Evolutionary conservation across 2,113 vertebrate genomes (phyloP).

Genomic region (Tautogolabrus adspersus): DNA sequence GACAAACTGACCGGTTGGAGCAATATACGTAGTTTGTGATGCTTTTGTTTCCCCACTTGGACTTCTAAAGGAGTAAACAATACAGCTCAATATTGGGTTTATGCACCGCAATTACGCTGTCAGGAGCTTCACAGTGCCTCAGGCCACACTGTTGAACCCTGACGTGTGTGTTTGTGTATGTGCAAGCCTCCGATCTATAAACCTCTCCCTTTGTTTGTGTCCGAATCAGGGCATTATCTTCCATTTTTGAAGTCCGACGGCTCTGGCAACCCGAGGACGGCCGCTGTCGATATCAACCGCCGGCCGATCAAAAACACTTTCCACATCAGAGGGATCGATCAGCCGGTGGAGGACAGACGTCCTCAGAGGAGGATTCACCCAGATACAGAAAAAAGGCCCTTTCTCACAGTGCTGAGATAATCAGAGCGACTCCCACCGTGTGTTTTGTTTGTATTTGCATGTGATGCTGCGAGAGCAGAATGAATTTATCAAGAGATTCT

Average conservation of each 20-base stretch:
- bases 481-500: conserved; percentile 32
- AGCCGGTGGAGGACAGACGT: conserved; percentile 28
- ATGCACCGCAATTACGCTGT: conserved; percentile 56
- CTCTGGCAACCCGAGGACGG: conserved; percentile 30
- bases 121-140: conserved; percentile 36
- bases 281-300: conserved; percentile 62
- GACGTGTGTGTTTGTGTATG: not conserved
- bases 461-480: conserved; percentile 7
- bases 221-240: conserved; percentile 40
- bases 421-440: conserved; percentile 10
- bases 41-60: conserved; percentile 28
- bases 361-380: conserved; percentile 46
- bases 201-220: conserved; percentile 51
- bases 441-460: conserved; percentile 37
- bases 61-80: conserved; percentile 58
- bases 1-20: no score
- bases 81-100: conserved; percentile 56
- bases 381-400: conserved; percentile 23
- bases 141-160: conserved; percentile 34
- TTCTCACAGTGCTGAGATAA: conserved; percentile 48
- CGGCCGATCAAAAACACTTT: conserved; percentile 70
- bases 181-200: conserved; percentile 39
- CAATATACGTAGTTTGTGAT: conserved; percentile 1
- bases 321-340: conserved; percentile 69
- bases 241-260: conserved; percentile 40